These are phyloP conservation scores for Scolopax rusticola DNA, from an alignment of 2,797 vertebrate species.

Conservation along the genomic window DNA sequence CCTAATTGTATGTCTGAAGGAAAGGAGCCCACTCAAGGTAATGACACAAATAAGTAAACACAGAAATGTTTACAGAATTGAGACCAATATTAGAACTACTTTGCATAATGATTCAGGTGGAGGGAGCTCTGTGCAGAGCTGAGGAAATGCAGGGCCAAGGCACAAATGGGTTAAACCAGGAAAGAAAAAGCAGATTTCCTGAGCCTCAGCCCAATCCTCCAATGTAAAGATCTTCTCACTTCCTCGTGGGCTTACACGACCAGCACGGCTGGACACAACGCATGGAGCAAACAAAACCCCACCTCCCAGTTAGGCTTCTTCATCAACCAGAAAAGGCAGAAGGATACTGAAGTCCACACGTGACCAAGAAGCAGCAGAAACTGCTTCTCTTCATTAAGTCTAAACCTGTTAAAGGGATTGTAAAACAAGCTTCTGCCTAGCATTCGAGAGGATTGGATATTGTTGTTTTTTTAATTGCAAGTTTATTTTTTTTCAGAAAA, in stretches of 20 bases:
- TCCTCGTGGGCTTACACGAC: accelerated
- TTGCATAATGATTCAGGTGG: not conserved
- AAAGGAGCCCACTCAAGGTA: not conserved
- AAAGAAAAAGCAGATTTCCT: not conserved
- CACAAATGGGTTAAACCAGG: not conserved
- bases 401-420: not conserved
- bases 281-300: not conserved
- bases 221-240: not conserved
- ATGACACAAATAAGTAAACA: not conserved
- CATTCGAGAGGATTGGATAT: not conserved
- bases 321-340: not conserved
- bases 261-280: not conserved
- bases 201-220: not conserved
- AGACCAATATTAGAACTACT: not conserved
- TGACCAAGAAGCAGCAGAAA: not conserved
- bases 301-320: not conserved
- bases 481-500: not conserved
- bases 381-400: not conserved
- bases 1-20: not conserved
- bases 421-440: not conserved
- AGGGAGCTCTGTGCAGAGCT: not conserved
- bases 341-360: not conserved
- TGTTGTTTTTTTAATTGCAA: no score
- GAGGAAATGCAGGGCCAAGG: not conserved
- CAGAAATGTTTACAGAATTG: not conserved